phyloP scores from a whole-genome alignment of 2,113 vertebrate genomes.

The Burhinus oedicnemus region DNA sequence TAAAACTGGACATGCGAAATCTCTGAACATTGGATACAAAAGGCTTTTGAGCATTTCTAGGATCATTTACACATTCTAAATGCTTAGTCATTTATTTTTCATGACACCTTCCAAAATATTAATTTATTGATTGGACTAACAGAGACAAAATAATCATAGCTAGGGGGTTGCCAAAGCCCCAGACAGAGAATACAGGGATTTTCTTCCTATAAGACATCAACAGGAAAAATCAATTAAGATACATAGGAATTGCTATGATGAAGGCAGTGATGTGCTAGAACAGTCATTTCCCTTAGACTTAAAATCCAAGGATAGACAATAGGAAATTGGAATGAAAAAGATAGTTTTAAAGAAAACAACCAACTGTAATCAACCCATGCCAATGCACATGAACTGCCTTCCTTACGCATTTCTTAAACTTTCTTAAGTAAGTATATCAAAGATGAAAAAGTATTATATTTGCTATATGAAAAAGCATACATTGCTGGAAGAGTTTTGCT shows the following conservation, averaged over 20 bases:
- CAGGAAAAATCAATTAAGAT: neutral
- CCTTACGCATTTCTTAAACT: neutral
- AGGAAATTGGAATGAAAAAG: neutral
- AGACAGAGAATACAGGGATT: neutral
- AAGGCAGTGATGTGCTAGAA: neutral
- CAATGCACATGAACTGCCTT: neutral
- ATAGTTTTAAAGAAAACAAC: neutral
- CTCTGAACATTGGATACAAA: neutral
- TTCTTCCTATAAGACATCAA: neutral
- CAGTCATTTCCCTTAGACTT: neutral
- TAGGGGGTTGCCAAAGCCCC: neutral
- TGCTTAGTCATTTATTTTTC: neutral
- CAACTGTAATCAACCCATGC: neutral
- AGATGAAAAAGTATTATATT: neutral
- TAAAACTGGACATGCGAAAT: neutral
- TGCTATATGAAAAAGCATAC: neutral
- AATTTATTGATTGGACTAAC: neutral
- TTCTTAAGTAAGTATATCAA: neutral
- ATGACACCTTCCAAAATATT: neutral
- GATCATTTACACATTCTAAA: neutral
- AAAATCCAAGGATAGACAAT: neutral
- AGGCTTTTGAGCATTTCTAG: neutral
- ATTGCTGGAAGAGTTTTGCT: neutral
- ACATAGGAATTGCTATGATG: neutral
- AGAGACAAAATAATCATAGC: neutral